phyloP scores from a whole-genome alignment of 2,797 vertebrate genomes.

The Erethizon dorsatum region DNA sequence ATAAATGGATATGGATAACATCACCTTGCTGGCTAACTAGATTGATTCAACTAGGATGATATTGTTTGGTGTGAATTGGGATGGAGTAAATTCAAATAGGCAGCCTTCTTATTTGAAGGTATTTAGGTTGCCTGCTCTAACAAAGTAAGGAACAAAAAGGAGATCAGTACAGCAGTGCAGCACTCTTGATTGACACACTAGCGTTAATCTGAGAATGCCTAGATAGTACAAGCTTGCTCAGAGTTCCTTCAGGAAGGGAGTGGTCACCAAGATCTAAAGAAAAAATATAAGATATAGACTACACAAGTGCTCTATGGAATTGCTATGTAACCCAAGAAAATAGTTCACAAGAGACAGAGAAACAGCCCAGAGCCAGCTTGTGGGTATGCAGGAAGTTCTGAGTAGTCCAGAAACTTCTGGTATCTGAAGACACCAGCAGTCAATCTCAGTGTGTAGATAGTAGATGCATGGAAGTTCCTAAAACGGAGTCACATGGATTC shows the following conservation, averaged over 20 bases:
- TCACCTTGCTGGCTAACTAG: not conserved
- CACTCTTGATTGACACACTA: not conserved
- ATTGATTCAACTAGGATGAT: conserved; percentile 6
- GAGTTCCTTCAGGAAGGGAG: not conserved
- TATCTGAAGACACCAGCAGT: not conserved
- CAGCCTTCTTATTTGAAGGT: not conserved
- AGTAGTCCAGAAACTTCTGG: not conserved
- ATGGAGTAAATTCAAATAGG: not conserved
- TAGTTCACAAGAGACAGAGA: not conserved
- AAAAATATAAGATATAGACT: not conserved
- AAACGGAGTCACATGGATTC: not conserved
- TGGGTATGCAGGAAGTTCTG: not conserved
- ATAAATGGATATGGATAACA: not conserved
- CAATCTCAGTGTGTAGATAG: not conserved
- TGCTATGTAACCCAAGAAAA: conserved; percentile 5
- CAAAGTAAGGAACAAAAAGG: not conserved
- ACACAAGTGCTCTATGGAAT: not conserved
- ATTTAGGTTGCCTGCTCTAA: not conserved
- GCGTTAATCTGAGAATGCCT: conserved; percentile 7
- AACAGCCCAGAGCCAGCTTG: conserved; percentile 13
- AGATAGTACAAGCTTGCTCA: not conserved
- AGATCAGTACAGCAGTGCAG: not conserved
- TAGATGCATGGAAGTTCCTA: not conserved
- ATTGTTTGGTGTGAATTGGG: conserved; percentile 24
- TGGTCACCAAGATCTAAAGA: not conserved